phyloP scores from a whole-genome alignment of 2,888 invertebrate species.

The Spilarctia lutea region DNA sequence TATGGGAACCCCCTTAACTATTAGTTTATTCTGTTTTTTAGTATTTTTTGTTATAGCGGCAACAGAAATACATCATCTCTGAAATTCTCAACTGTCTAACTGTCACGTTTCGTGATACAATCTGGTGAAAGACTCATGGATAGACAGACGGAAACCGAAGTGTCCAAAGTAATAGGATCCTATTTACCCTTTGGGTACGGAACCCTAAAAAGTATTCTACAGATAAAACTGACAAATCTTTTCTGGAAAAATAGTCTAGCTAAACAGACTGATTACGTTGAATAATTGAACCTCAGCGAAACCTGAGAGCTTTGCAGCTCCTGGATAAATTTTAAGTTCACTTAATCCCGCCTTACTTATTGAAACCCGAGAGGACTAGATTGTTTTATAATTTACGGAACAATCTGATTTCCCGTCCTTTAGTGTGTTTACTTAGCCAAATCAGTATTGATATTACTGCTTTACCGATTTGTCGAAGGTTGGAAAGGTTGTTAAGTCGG shows the following conservation, averaged over 20 bases:
- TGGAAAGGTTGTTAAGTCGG: background rate
- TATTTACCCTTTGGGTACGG: too few relatives aligned
- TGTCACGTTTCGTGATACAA: too few relatives aligned
- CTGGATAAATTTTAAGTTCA: constrained; percentile 23
- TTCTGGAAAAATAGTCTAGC: background rate
- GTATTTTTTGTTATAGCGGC: too few relatives aligned
- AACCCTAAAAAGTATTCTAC: background rate
- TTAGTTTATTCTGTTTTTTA: too few relatives aligned
- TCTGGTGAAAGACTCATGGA: too few relatives aligned
- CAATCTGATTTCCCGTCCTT: constrained; percentile 8
- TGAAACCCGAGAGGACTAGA: constrained; percentile 19
- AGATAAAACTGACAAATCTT: background rate
- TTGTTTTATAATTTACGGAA: constrained; percentile 22
- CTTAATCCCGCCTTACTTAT: constrained; percentile 20
- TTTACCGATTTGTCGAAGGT: background rate
- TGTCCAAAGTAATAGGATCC: too few relatives aligned
- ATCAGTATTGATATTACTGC: background rate
- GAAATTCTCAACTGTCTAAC: too few relatives aligned
- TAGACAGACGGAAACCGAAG: too few relatives aligned
- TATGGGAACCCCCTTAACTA: too few relatives aligned
- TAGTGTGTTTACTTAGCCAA: constrained; percentile 5
- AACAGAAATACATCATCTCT: too few relatives aligned
- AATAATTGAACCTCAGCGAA: constrained; percentile 15
- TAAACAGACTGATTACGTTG: constrained; percentile 5
- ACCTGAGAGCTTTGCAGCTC: constrained; percentile 12